Evolutionary conservation across 1,140 invertebrate species (phyloP), one percentile per base, ranked within the genome.

Genomic region (Eubasilissa regina): DNA sequence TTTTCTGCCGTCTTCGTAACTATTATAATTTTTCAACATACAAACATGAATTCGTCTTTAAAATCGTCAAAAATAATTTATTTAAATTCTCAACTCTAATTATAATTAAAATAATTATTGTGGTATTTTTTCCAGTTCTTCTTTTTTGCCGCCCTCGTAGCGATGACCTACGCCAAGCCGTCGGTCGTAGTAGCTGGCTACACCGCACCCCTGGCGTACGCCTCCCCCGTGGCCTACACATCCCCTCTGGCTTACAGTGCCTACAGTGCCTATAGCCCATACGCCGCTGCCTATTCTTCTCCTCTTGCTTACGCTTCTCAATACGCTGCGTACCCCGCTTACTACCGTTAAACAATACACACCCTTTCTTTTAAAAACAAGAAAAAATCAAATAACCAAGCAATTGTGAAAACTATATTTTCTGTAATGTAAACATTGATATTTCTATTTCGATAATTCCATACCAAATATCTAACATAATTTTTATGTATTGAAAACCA

Each of bases 141-240:
- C 83, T 85, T 90, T 82, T 87, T 91, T 80, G 86, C 87, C 83
- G 88, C 89, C 83, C 82, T 90, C 64, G 81, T 91, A 85, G 89
- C 88, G 51, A 85, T 89, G 74, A 89, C 89, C 51, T 88, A 88
- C 82, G 90, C 91, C 81, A 87, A 85, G 83, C 89, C 89, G 64
- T 86, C 83, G 64, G 84, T 84, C 75, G 81, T 75, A 47, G 25
- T 47, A 4, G 53, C 73, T 53, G 73, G 25, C 35, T 56, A 58
- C 73, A 17, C 73, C 17, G 53, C 84, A 19, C 83, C 85, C 45
- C 64, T 81, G 47, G 80, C 68, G 11, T 56, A 56, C 25, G 15
- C 53, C 11, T n/a, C 53, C 6, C 55, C 73, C 11, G 19, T 75
- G 73, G 73, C 73, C 7, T 75, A 75, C 56, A 12, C 73, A 13